Conservation (phyloP, 2,797 vertebrate species). For the Decapterus maruadsi region DNA sequence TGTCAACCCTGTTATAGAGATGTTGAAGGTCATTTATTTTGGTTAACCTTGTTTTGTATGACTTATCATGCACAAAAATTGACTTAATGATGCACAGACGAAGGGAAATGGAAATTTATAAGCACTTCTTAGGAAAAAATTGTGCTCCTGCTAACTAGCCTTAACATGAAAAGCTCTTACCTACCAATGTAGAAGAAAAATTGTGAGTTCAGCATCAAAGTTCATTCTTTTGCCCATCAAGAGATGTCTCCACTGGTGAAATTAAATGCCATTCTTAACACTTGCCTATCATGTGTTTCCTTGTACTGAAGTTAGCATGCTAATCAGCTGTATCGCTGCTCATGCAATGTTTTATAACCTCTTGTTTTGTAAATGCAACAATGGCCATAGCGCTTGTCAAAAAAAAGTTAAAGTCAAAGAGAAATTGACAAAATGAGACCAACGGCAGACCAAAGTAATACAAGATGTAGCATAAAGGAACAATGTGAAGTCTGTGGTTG, state of each 20-base stretch:
- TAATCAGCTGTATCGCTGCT: background rate
- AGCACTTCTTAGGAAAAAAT: background rate
- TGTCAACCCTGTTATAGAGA: background rate
- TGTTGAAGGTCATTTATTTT: conserved; percentile 3
- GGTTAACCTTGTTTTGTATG: background rate
- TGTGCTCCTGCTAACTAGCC: too few species aligned
- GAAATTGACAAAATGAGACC: background rate
- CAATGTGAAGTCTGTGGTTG: background rate
- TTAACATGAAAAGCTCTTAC: too few species aligned
- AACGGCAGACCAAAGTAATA: background rate
- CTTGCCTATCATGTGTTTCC: too few species aligned
- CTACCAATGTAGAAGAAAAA: too few species aligned
- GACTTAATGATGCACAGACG: background rate
- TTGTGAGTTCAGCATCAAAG: too few species aligned
- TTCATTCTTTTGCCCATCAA: too few species aligned
- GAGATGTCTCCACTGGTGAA: too few species aligned
- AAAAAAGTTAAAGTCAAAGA: background rate
- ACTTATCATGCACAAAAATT: background rate
- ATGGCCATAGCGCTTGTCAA: too few species aligned
- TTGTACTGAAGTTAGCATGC: background rate
- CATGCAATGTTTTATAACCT: background rate
- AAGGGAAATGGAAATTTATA: background rate
- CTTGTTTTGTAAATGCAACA: too few species aligned
- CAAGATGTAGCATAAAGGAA: background rate
- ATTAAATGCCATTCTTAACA: too few species aligned